These are phyloP conservation scores for Plagodis dolabraria DNA, from an alignment of 2,888 invertebrate genomes.

Conservation along the genomic window DNA sequence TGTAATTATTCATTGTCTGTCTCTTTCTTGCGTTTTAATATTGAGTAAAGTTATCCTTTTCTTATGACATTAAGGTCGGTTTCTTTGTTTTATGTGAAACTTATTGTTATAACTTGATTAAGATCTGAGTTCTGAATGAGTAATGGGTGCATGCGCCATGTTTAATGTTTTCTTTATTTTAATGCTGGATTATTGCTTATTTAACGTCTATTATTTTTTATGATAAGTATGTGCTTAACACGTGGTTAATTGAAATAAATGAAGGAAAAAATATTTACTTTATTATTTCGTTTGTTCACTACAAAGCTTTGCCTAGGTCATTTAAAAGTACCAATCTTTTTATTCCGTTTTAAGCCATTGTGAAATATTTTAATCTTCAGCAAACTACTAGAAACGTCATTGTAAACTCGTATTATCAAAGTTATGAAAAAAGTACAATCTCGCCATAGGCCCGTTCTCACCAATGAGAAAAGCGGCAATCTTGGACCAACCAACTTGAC, in stretches of 20 bases:
- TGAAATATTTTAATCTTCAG: too few species aligned
- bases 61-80: slow-evolving; percentile 30
- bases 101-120: slow-evolving; percentile 51
- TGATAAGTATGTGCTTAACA: too few species aligned
- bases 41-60: slow-evolving; percentile 37
- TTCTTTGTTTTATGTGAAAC: slow-evolving; percentile 44
- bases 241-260: too few species aligned
- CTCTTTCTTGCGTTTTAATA: slow-evolving; percentile 33
- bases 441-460: slow-evolving; percentile 21
- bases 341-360: too few species aligned
- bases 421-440: background rate
- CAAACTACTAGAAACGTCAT: too few species aligned
- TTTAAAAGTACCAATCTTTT: too few species aligned
- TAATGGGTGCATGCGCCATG: slow-evolving; percentile 44
- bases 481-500: slow-evolving; percentile 27
- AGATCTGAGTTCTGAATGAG: slow-evolving; percentile 45
- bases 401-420: too few species aligned
- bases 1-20: slow-evolving; percentile 29
- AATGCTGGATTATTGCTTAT: slow-evolving; percentile 5
- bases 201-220: too few species aligned
- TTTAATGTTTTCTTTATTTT: slow-evolving; percentile 41
- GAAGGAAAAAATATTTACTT: too few species aligned
- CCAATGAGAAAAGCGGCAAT: slow-evolving; percentile 23
- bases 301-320: too few species aligned
- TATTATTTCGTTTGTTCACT: too few species aligned